These are phyloP conservation scores for Acrocephalus kingi DNA, from an alignment of 2,113 vertebrate species.

Conservation along the genomic window DNA sequence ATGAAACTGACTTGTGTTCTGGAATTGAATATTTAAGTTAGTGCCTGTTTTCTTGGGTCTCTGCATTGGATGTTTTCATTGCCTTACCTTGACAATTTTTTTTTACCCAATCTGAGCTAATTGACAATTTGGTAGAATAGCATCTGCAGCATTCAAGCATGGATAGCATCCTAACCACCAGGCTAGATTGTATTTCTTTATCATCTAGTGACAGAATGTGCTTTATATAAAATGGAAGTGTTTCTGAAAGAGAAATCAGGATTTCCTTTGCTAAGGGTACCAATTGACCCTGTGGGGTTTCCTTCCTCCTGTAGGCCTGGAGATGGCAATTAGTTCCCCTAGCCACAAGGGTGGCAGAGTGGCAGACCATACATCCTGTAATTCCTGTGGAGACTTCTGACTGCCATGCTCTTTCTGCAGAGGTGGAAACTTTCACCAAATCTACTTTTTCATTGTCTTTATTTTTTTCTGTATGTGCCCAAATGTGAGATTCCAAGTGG, in stretches of 20 bases:
- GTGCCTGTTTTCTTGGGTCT: background rate
- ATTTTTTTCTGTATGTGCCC: background rate
- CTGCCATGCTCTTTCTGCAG: background rate
- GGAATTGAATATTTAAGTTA: background rate
- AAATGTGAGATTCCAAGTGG: background rate
- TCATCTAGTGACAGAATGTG: background rate
- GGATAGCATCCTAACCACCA: background rate
- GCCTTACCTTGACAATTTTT: background rate
- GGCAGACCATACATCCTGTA: background rate
- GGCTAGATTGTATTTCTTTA: background rate
- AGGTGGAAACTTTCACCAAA: background rate
- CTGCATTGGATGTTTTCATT: background rate
- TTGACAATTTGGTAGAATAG: background rate
- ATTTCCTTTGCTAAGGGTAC: background rate
- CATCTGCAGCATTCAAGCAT: background rate
- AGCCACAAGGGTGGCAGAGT: rapidly evolving
- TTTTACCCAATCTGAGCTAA: background rate
- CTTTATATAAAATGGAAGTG: background rate
- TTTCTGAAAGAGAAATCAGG: background rate
- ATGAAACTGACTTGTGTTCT: background rate
- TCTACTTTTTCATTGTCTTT: background rate
- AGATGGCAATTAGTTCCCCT: background rate
- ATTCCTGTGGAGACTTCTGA: background rate
- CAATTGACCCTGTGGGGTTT: background rate
- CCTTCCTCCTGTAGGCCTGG: background rate